Evolutionary conservation across 2,888 invertebrate species (phyloP), one percentile per base, ranked within the genome.

Genomic region (Coremacera marginata): DNA sequence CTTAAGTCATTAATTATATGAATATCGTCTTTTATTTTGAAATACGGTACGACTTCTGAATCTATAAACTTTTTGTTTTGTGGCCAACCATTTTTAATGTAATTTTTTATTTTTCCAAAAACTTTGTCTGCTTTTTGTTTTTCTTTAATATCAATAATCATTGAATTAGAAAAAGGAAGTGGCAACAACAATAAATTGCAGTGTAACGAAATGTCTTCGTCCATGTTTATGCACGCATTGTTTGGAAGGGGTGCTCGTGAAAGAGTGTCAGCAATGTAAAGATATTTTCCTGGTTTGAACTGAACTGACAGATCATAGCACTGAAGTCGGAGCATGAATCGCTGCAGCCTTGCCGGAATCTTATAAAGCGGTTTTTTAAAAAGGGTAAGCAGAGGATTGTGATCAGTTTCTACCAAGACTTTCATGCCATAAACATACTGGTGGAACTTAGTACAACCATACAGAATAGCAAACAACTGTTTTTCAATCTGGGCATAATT

Each of bases 401-500:
- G 77, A 57, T 78, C 78, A 5, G 74, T 81, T 22, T 77, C 67
- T 3, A 79, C 75, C 0, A 70, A 19, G 14, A 76, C 25, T 11
- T 73, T 19, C 25, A 60, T 14, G 1, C 81, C 78, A 25, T 71
- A 79, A 4, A 78, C 14, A 55, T 72, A 76, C 52, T 62, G 7
- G 31, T 79, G 77, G 31, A 81, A 79, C 3, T 75, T 73, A 19
- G 74, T 75, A 55, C 79, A 79, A 3, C 78, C 79, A 73, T 77
- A 80, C 22, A 75, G 22, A 70, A 80, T 80, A 11, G 81, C 77
- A 27, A 81, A 76, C 11, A 80, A 51, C 62, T 81, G 78, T 52
- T 80, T 80, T 51, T 80, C 77, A n/a, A 78, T 80, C 73, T 78
- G 72, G 5, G 77, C 76, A 74, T 81, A 80, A 52, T 77, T 79